Evolutionary conservation across 2,797 vertebrate genomes (phyloP), one percentile per base, ranked within the genome.

Genomic region (Selene dorsalis): DNA sequence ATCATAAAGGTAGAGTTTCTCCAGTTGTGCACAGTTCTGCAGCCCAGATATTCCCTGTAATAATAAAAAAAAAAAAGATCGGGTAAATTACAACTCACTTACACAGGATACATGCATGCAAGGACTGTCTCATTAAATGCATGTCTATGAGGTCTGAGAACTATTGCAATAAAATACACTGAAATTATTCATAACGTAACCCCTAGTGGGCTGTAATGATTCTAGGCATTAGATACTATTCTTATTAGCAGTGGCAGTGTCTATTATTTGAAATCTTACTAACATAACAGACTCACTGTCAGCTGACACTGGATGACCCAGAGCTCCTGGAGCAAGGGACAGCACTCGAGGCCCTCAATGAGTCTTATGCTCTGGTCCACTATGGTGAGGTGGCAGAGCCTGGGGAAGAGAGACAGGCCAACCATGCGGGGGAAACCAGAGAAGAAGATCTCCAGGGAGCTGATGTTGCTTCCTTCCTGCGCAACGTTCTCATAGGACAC

Each of bases 391-490:
- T 89, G 91, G 59, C 89, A 86, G 76, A 96, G 89, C 53, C 79
- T 92, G 59, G 95, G 95, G 86, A 96, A 97, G 47, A 94, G 91
- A 47, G 94, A 95, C 6, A 95, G 94, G 30, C 95, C 95, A 16
- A 94, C 89, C 90, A 96, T 96, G 60, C 79, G 88, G 0, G 96
- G 94, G 69, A 95, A 96, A 61, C 95, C 95, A 20, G 93, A 95
- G 90, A 97, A 97, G 92, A 97, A 96, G 86, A 97, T 94, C 87
- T 97, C 93, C 84, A 97, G 84, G 53, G 89, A 93, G 52, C 69
- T 85, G 69, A 90, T 73, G 65, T 79, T 84, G 57, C 91, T 79
- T 82, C 94, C 94, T 58, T 95, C 94, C 81, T 94, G 84, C 73
- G 80, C 85, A 85, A 94, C 39, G 35, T 93, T 94, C 62, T 97